Percentiles rank a stretch among this genome's conserved stretches.
Evolutionary conservation across 1,140 invertebrate genomes (phyloP).

Genomic region (Pomacea maculata): DNA sequence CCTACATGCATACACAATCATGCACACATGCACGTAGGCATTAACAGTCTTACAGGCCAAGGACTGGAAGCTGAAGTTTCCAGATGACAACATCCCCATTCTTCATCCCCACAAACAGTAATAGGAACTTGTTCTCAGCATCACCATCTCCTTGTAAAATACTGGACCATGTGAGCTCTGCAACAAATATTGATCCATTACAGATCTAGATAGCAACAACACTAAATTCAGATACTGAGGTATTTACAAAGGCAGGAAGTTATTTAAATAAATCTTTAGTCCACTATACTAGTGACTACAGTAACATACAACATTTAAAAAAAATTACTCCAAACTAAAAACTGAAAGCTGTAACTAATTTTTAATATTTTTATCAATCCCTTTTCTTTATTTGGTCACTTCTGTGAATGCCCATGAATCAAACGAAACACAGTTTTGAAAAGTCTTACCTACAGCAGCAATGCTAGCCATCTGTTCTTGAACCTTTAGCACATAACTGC

Average conservation of each 20-base stretch:
- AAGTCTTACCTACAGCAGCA: not conserved
- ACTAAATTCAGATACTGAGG: not conserved
- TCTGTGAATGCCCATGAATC: not conserved
- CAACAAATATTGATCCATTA: not conserved
- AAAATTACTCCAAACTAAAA: not conserved
- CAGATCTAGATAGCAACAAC: not conserved
- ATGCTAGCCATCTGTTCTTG: conserved; percentile 4
- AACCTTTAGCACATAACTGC: not conserved
- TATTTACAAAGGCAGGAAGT: not conserved
- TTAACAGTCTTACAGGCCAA: not conserved
- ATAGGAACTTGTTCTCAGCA: not conserved
- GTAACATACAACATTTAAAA: not conserved
- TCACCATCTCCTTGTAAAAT: not conserved
- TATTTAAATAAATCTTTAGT: too few relatives aligned
- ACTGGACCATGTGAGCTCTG: not conserved
- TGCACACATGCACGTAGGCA: too few relatives aligned
- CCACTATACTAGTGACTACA: not conserved
- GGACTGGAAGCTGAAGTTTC: not conserved
- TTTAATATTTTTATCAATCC: not conserved
- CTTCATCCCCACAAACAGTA: conserved; percentile 1
- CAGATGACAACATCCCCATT: conserved; percentile 3
- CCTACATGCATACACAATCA: too few relatives aligned
- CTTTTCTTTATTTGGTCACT: not conserved
- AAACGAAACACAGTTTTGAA: not conserved
- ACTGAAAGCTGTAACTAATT: not conserved